Base-by-base conservation (phyloP, 1,140 invertebrate genomes). In the Procambarus clarkii region DNA sequence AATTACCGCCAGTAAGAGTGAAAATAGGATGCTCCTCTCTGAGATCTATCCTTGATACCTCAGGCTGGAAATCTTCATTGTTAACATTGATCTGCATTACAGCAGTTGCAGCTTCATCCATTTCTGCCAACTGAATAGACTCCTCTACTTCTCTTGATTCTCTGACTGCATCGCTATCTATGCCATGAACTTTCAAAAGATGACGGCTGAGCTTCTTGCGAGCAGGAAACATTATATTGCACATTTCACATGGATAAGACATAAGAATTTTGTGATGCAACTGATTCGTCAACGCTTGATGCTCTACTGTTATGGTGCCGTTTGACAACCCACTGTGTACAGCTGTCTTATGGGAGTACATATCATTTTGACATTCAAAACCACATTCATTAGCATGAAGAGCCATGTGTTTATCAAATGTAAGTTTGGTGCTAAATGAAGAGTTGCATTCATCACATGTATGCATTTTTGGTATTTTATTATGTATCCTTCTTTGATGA, bases 351-450 rank as follows among this genome's bases (percentile, higher is more conserved):
- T 86, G 89, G 4, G 54, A 15, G 24, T 84, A 69, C 18, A 86
- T 71, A 79, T 91, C 71, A 34, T 74, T 79, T 21, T 80, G 50
- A 77, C 88, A 90, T 0, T 60, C 13, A 91, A 79, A 79, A 45
- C 45, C 45, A 48, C 18, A n/a, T 24, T 79, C 58, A 45, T 58
- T 46, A 48, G 13, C 34, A 85, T 91, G 82, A 48, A 50, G 21
- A 24, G 46, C 46, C 8, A 85, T 24, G 13, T 91, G 89, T 13
- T 78, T 45, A 34, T 84, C 50, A 85, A 80, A 77, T n/a, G 80
- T 9, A 44, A 48, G 3, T 45, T 86, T 69, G 3, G 48, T 80
- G 8, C 58, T 64, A 79, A 91, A 91, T 8, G 50, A 50, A 8
- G 21, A 46, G 11, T 71, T 13, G 54, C 89, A 91, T 21, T 69